phyloP scores from a whole-genome alignment of 2,797 vertebrate genomes.

The Poliocrania exsul region DNA sequence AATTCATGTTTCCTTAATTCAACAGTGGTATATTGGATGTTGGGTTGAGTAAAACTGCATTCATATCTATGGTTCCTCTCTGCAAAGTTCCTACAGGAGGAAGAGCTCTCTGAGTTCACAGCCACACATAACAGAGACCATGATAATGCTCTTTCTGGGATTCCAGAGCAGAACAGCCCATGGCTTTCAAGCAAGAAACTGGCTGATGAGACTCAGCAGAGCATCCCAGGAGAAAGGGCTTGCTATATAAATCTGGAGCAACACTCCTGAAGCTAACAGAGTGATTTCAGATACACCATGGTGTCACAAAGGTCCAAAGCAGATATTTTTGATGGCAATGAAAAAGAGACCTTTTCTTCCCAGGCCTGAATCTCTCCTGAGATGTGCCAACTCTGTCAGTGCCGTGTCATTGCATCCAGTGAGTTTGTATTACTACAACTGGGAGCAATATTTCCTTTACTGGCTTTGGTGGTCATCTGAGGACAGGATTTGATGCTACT shows the following conservation, averaged over 20 bases:
- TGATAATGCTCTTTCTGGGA: not conserved
- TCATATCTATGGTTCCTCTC: not conserved
- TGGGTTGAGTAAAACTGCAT: constrained; percentile 58
- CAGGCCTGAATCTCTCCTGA: constrained; percentile 6
- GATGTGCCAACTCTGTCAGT: not conserved
- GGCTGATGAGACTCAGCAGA: constrained; percentile 3
- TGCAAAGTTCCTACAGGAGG: not conserved
- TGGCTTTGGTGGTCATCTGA: not conserved
- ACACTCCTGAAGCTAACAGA: not conserved
- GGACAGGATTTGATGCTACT: not conserved
- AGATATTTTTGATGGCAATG: not conserved
- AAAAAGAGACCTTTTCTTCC: not conserved
- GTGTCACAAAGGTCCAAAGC: not conserved
- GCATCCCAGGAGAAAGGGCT: not conserved
- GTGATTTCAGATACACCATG: not conserved
- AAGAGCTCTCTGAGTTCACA: not conserved
- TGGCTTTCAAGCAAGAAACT: not conserved
- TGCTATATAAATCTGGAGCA: not conserved
- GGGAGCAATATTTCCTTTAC: not conserved
- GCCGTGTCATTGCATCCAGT: not conserved
- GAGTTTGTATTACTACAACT: not conserved
- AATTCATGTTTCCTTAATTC: constrained; percentile 7
- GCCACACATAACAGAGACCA: not conserved
- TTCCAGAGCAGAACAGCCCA: not conserved
- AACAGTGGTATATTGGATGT: not conserved